phyloP scores from a whole-genome alignment of 2,797 vertebrate species.

The Notoglanidium macrostoma region DNA sequence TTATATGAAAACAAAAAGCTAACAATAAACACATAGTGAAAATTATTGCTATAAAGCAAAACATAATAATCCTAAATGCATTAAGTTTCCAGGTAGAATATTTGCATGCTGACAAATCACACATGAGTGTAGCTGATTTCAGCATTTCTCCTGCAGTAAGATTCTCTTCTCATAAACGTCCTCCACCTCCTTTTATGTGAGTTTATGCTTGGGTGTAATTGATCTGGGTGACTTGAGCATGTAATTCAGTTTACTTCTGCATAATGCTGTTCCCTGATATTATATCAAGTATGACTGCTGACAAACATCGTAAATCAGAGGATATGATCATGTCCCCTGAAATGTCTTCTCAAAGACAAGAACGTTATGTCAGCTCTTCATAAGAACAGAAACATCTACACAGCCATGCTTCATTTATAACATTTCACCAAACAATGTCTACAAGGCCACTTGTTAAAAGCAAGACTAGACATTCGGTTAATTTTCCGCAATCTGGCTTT shows the following conservation, averaged over 20 bases:
- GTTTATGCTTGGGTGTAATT: slow-evolving; percentile 39
- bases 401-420: neutral
- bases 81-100: slow-evolving; percentile 35
- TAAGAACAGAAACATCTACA: slow-evolving; percentile 1
- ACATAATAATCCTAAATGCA: slow-evolving; percentile 37
- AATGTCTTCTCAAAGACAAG: slow-evolving; percentile 12
- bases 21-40: slow-evolving; percentile 22
- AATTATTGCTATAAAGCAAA: slow-evolving; percentile 32
- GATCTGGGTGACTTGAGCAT: slow-evolving; percentile 26
- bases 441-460: neutral
- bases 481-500: neutral
- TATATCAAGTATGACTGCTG: slow-evolving; percentile 33
- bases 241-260: slow-evolving; percentile 18
- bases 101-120: slow-evolving; percentile 30
- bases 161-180: slow-evolving; percentile 20
- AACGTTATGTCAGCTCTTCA: neutral
- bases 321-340: neutral
- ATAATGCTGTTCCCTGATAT: neutral
- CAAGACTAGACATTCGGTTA: neutral
- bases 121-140: slow-evolving; percentile 40
- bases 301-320: slow-evolving; percentile 9
- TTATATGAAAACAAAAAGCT: neutral
- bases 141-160: slow-evolving; percentile 28
- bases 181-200: slow-evolving; percentile 12
- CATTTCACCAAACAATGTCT: slow-evolving; percentile 11